These are phyloP conservation scores for Lordiphosa mommai DNA, from an alignment of 1,140 invertebrate genomes.

Conservation along the genomic window DNA sequence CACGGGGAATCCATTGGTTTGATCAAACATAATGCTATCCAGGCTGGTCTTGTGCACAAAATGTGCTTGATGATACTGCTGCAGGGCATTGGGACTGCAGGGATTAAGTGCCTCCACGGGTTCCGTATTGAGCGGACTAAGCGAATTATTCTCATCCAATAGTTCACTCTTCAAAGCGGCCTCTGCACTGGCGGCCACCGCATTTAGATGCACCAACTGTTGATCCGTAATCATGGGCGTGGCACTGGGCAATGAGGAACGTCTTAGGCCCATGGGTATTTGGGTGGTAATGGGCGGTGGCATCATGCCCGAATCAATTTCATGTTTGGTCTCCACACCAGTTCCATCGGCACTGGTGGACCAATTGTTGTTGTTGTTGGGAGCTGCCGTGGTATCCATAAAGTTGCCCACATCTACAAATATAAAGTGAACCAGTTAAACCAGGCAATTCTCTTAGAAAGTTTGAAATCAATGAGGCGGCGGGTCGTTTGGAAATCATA, in stretches of 20 bases:
- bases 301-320: conserved; percentile 82
- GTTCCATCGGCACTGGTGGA: conserved; percentile 2
- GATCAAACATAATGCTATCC: conserved; percentile 74
- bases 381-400: conserved; percentile 60
- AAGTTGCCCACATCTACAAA: conserved; percentile 65
- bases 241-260: conserved; percentile 80
- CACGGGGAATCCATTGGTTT: conserved; percentile 65
- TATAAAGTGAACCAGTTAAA: no score
- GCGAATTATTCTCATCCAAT: conserved; percentile 85
- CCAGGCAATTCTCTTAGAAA: no score
- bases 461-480: background rate
- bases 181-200: conserved; percentile 77
- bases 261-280: conserved; percentile 81
- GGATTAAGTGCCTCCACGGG: conserved; percentile 46
- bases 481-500: background rate
- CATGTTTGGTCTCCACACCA: conserved; percentile 79
- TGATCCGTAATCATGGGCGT: conserved; percentile 75
- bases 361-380: background rate
- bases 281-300: conserved; percentile 82
- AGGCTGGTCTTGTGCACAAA: conserved; percentile 61
- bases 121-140: conserved; percentile 80
- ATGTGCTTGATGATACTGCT: conserved; percentile 55
- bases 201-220: conserved; percentile 59
- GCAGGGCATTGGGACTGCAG: conserved; percentile 50
- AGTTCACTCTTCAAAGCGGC: conserved; percentile 85